These are phyloP conservation scores for Lycia hirtaria DNA, from an alignment of 2,888 invertebrate genomes.

Conservation along the genomic window DNA sequence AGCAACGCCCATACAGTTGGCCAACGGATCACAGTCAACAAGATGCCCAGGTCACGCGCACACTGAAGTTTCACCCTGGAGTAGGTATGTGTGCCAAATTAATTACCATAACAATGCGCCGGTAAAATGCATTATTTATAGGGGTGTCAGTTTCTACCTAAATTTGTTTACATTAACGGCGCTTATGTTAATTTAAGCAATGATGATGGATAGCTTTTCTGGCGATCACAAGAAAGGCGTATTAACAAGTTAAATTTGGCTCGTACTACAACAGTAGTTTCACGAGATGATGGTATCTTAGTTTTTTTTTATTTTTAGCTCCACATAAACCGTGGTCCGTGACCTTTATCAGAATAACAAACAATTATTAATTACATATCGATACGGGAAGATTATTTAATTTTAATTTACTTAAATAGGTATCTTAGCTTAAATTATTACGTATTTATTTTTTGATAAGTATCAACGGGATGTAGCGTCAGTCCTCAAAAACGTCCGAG, in stretches of 20 bases:
- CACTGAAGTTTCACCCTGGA: conserved; percentile 62
- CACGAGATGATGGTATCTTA: not conserved
- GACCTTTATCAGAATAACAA: no score
- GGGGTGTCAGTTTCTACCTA: conserved; percentile 59
- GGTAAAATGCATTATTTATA: conserved; percentile 76
- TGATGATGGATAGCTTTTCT: conserved; percentile 21
- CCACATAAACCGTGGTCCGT: no score
- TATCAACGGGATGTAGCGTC: no score
- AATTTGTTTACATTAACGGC: conserved; percentile 55
- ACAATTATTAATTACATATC: no score
- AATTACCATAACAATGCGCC: conserved; percentile 76
- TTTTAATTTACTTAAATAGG: no score
- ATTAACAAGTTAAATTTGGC: conserved; percentile 1
- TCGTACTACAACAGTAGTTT: not conserved
- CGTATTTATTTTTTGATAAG: no score
- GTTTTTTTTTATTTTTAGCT: not conserved
- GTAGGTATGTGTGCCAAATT: conserved; percentile 66
- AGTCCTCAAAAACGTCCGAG: no score
- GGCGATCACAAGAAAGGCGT: conserved; percentile 12
- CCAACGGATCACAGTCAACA: conserved; percentile 41
- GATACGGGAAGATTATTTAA: no score
- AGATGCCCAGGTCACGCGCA: conserved; percentile 26
- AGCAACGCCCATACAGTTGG: not conserved
- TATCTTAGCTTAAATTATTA: no score
- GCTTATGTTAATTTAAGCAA: conserved; percentile 34